A percentile compares a stretch with the other conserved stretches of the same genome.
Evolutionary conservation across 2,888 invertebrate species (phyloP).

Genomic region (Lasioglossum malachurum): DNA sequence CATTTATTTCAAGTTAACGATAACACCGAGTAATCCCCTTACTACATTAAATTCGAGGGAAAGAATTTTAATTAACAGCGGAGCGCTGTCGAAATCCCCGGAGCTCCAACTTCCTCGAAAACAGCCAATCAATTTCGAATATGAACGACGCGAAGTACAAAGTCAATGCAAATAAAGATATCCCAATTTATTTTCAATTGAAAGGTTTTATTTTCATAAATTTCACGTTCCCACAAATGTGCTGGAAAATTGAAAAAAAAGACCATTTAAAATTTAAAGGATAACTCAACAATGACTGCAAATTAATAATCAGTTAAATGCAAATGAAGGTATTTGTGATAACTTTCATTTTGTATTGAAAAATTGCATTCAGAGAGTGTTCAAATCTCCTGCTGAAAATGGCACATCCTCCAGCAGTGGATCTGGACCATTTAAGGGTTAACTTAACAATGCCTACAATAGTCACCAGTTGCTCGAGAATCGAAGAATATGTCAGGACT

Average conservation of each 20-base stretch:
- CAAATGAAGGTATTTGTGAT: too few species aligned
- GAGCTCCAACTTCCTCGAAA: neutral
- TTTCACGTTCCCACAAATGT: too few species aligned
- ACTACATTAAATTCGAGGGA: neutral
- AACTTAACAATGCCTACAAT: neutral
- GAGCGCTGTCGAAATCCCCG: neutral
- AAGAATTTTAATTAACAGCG: neutral
- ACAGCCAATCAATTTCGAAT: neutral
- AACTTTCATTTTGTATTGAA: neutral
- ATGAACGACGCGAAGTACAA: neutral
- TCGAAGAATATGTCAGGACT: slow-evolving; percentile 33
- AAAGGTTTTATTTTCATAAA: too few species aligned
- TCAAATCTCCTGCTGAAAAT: neutral
- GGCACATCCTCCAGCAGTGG: neutral
- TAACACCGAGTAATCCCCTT: neutral
- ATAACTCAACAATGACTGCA: too few species aligned
- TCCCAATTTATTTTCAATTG: too few species aligned
- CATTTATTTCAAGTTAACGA: slow-evolving; percentile 14
- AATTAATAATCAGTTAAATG: too few species aligned
- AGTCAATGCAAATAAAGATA: too few species aligned
- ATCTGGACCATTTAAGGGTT: neutral
- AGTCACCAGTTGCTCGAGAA: slow-evolving; percentile 16
- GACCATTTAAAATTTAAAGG: too few species aligned
- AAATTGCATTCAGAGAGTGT: neutral
- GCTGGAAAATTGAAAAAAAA: too few species aligned